Base-by-base conservation (phyloP, 2,797 vertebrate species). In the Anomalospiza imberbis region DNA sequence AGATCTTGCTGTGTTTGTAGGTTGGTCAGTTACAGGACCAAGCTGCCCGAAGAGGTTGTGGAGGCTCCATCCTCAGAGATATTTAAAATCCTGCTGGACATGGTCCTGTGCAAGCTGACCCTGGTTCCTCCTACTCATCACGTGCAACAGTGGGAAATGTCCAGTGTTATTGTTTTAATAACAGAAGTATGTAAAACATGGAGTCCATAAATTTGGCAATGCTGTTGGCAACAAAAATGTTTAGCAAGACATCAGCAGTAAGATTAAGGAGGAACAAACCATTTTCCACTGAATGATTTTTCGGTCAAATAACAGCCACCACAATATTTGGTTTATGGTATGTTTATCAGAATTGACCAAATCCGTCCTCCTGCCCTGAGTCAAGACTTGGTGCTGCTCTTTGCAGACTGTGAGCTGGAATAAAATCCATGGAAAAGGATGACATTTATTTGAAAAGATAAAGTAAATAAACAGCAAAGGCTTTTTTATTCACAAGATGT, bases 341-440 rank as follows among this genome's bases (percentile, higher is more conserved):
- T 3, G 0, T 60, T 54, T 50, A 11, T 28, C 32, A 50, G 58
- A 68, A 58, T 5, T 5, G 5, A 34, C 9, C 11, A 62, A 61
- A 29, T 54, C 14, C 8, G 16, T 67, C 5, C 32, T 50, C 21
- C 31, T 48, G 32, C 2, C 3, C 2, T 0, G 1, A 13, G 7
- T 17, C 32, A 19, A 1, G 1, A 1, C 14, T 25, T 29, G 21
- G 3, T 61, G 29, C 57, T 60, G n/a, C 16, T 29, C 10, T 40
- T 32, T 54, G 20, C 24, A 29, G 34, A 18, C 24, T 24, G 7
- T 71, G 28, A 61, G 26, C 2, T 40, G 17, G 25, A 38, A 38
- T 42, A 66, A 50, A 7, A 10, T 60, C 1, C 0, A 10, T 55
- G 29, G 9, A 9, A 63, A 77, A 63, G 16, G 3, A 26, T 34